A percentile compares a stretch with the other conserved stretches of the same genome.
These are phyloP conservation scores for Cerceris rybyensis DNA, from an alignment of 2,888 invertebrate species.

Conservation along the genomic window DNA sequence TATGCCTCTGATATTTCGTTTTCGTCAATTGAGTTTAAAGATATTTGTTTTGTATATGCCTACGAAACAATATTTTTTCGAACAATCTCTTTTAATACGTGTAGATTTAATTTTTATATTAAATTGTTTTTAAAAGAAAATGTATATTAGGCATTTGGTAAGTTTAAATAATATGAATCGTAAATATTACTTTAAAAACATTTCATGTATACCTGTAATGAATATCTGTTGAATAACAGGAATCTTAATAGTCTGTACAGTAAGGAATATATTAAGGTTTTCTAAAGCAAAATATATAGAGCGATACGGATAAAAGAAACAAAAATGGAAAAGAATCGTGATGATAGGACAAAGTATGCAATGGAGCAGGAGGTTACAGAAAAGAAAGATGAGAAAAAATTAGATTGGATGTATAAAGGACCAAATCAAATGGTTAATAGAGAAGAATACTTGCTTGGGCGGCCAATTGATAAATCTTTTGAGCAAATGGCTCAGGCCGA, in stretches of 20 bases:
- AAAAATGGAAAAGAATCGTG: constrained; percentile 86
- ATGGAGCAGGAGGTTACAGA: constrained; percentile 83
- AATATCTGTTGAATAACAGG: constrained; percentile 77
- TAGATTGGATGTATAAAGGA: constrained; percentile 95
- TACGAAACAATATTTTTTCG: too few relatives aligned
- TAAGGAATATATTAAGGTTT: constrained; percentile 90
- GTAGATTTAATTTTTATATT: too few relatives aligned
- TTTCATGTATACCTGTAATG: too few relatives aligned
- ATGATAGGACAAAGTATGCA: constrained; percentile 86
- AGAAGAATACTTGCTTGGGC: constrained; percentile 95
- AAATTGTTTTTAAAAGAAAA: too few relatives aligned
- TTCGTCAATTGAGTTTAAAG: too few relatives aligned
- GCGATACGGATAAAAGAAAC: constrained; percentile 87
- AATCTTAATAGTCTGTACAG: constrained; percentile 92
- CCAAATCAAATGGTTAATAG: constrained; percentile 86
- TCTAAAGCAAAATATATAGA: constrained; percentile 89
- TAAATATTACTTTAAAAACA: too few relatives aligned
- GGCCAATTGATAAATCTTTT: constrained; percentile 91
- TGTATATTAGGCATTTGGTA: too few relatives aligned
- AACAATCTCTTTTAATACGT: too few relatives aligned
- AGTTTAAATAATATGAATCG: too few relatives aligned
- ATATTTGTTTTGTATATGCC: too few relatives aligned
- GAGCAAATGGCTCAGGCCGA: constrained; percentile 86
- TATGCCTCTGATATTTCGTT: too few relatives aligned
- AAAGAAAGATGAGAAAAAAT: constrained; percentile 84